Percentiles rank a stretch among this genome's conserved stretches.
These are phyloP conservation scores for Labroides dimidiatus DNA, from an alignment of 2,797 vertebrate species.

Conservation along the genomic window DNA sequence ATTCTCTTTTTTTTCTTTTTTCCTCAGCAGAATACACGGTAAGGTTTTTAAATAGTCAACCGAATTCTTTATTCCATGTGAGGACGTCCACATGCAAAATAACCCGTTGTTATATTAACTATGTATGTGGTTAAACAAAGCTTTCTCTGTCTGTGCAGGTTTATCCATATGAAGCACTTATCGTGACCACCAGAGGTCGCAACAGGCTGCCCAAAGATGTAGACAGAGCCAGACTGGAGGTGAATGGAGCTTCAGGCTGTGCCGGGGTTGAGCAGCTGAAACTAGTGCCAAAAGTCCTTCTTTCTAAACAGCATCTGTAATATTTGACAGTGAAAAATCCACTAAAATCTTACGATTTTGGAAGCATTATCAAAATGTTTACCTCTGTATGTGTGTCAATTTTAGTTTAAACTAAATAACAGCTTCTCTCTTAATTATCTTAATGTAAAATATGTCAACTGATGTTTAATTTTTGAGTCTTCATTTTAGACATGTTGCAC, in stretches of 20 bases:
- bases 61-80: constrained; percentile 6
- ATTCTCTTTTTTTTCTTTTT: constrained; percentile 34
- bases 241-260: constrained; percentile 60
- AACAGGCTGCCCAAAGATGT: constrained; percentile 95
- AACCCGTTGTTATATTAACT: constrained; percentile 6
- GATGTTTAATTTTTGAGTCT: background rate
- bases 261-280: background rate
- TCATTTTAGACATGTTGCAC: background rate
- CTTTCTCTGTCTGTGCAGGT: constrained; percentile 79
- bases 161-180: constrained; percentile 94
- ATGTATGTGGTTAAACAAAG: constrained; percentile 7
- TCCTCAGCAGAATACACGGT: constrained; percentile 94
- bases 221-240: constrained; percentile 95
- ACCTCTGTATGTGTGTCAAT: no score
- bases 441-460: no score
- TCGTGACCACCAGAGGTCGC: constrained; percentile 96
- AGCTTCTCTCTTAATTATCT: no score
- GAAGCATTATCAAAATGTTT: background rate
- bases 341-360: background rate
- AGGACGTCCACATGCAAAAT: background rate
- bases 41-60: constrained; percentile 57
- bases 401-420: no score
- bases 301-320: background rate
- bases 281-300: background rate
- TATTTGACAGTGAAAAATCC: background rate